Evolutionary conservation across 2,113 vertebrate genomes (phyloP), one percentile per base, ranked within the genome.

Genomic region (Prionailurus bengalensis): DNA sequence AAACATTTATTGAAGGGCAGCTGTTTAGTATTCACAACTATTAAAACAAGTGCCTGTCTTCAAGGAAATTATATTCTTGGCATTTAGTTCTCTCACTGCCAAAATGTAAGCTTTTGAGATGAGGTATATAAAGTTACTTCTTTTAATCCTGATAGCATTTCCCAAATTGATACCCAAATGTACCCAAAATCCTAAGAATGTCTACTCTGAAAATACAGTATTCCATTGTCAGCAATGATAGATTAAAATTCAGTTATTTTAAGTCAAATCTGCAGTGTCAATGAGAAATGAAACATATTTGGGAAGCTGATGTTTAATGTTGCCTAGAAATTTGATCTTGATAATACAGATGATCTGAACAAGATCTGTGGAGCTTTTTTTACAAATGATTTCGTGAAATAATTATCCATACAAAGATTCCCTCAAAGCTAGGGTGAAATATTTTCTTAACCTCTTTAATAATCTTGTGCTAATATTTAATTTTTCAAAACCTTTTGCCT

Each of bases 51-150:
- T 21, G 4, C 5, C 17, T 89, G 25, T 29, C 19, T 96, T 94
- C 45, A 70, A 91, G 39, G 14, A 92, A 94, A 94, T 71, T 84
- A 25, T 84, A 61, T 51, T 92, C 53, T 94, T 82, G 95, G 7
- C 3, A 55, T 87, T 88, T 21, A 66, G 96, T 82, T 89, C 7
- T 78, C 7, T 95, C 21, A 36, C 12, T 91, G 68, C 68, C 9
- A 96, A 86, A 95, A 85, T 73, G 14, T 6, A 78, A 78, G 10
- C 17, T 58, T 94, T 94, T 92, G 58, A 82, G 42, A 48, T 93
- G 25, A 90, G 7, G 21, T 51, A 66, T 51, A 73, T 61, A 87
- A 94, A 73, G 11, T 84, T 84, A 5, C 48, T 91, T 70, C 39
- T 73, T 71, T 89, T 70, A 33, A 70, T 96, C n/a, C n/a, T n/a